phyloP scores from a whole-genome alignment of 1,140 invertebrate species.

The Tribolium castaneum region DNA sequence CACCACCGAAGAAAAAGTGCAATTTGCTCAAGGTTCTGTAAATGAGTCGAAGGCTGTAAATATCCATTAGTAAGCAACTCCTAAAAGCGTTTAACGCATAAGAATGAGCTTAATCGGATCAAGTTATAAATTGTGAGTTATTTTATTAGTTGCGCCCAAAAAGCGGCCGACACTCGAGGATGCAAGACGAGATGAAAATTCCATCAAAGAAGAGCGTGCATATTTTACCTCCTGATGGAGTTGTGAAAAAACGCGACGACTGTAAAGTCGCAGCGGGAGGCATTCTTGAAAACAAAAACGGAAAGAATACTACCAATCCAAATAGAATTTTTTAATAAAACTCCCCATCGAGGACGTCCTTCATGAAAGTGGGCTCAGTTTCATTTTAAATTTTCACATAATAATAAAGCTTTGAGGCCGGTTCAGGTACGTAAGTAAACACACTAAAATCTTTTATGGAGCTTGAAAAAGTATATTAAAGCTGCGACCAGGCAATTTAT shows the following conservation, averaged over 20 bases:
- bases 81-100: no score
- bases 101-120: neutral
- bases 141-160: neutral
- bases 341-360: neutral
- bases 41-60: no score
- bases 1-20: neutral
- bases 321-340: constrained; percentile 31
- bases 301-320: neutral
- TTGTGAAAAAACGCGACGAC: constrained; percentile 33
- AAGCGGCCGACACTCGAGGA: neutral
- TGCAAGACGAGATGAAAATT: constrained; percentile 28
- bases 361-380: neutral
- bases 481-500: neutral
- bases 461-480: neutral
- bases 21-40: no score
- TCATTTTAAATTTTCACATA: constrained; percentile 20
- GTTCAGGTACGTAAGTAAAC: neutral
- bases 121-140: constrained; percentile 7
- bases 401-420: neutral
- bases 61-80: no score
- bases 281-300: constrained; percentile 32
- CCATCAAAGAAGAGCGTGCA: constrained; percentile 28
- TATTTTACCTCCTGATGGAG: constrained; percentile 35
- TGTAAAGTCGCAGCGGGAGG: constrained; percentile 13
- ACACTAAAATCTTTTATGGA: neutral